Conservation (phyloP, 2,888 invertebrate genomes). For the Volucella bombylans region DNA sequence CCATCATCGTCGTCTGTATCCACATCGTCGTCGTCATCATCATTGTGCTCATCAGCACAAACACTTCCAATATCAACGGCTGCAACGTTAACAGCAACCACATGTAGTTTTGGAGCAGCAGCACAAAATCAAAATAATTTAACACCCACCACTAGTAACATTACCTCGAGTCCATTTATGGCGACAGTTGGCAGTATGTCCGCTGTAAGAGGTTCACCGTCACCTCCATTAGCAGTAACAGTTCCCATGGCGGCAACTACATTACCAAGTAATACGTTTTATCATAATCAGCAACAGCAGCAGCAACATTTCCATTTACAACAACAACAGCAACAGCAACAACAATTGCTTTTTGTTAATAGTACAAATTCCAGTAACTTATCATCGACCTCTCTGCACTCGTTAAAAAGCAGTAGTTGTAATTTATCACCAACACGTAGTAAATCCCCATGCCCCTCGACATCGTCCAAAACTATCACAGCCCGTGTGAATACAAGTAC, state of each 20-base stretch:
- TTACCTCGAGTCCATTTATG: slow-evolving; percentile 68
- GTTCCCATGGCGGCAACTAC: slow-evolving; percentile 76
- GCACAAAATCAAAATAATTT: slow-evolving; percentile 70
- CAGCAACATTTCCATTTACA: slow-evolving; percentile 82
- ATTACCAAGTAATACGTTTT: slow-evolving; percentile 77
- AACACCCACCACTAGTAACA: slow-evolving; percentile 61
- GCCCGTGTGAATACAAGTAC: slow-evolving; percentile 31
- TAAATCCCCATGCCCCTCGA: slow-evolving; percentile 35
- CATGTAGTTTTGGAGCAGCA: slow-evolving; percentile 78
- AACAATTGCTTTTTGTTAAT: slow-evolving; percentile 75
- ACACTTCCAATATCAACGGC: slow-evolving; percentile 80
- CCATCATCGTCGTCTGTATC: slow-evolving; percentile 76
- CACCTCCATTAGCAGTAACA: slow-evolving; percentile 78
- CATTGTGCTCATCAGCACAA: slow-evolving; percentile 65
- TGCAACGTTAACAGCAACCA: slow-evolving; percentile 80
- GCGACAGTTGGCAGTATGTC: slow-evolving; percentile 63
- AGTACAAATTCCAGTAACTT: slow-evolving; percentile 77
- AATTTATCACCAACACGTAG: slow-evolving; percentile 66
- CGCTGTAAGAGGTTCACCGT: slow-evolving; percentile 73
- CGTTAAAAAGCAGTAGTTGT: slow-evolving; percentile 75
- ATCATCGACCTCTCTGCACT: slow-evolving; percentile 76
- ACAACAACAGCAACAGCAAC: slow-evolving; percentile 79
- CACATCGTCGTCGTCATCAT: slow-evolving; percentile 74
- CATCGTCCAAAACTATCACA: slow-evolving; percentile 47
- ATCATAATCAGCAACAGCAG: slow-evolving; percentile 80